Conservation (phyloP, 2,797 vertebrate species). For the Sebastes minor region DNA sequence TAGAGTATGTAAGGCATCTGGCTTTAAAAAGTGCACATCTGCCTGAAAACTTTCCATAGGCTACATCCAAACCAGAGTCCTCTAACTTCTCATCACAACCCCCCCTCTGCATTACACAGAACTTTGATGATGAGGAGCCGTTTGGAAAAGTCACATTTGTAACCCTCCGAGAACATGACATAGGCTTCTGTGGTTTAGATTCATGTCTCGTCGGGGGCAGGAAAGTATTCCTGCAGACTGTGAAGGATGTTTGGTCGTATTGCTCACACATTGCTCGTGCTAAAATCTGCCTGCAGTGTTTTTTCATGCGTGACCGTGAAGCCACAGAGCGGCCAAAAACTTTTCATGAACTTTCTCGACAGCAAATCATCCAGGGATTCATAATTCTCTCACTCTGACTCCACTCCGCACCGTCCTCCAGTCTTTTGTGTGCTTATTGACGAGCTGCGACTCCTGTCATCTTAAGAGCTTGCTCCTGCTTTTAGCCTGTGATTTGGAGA, state of each 20-base stretch:
- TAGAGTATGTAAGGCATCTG: constrained; percentile 18
- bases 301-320: constrained; percentile 1
- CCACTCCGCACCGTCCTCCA: constrained; percentile 7
- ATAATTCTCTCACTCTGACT: constrained; percentile 14
- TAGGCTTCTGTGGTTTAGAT: constrained; percentile 46
- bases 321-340: constrained; percentile 28
- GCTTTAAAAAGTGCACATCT: constrained; percentile 32
- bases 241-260: constrained; percentile 7
- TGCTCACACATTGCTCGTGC: constrained; percentile 12
- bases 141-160: constrained; percentile 46
- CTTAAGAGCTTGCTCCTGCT: constrained; percentile 26
- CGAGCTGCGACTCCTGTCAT: constrained; percentile 48
- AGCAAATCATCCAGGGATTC: constrained; percentile 28
- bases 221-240: constrained; percentile 5
- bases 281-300: constrained; percentile 4
- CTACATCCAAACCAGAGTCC: constrained; percentile 21
- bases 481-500: constrained; percentile 55
- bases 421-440: constrained; percentile 29
- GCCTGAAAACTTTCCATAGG: constrained; percentile 14
- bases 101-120: neutral
- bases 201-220: constrained; percentile 15
- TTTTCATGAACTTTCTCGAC: constrained; percentile 25
- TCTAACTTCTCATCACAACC: neutral
- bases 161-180: constrained; percentile 33
- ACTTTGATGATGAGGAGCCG: constrained; percentile 34